Evolutionary conservation across 2,113 vertebrate species (phyloP).

Genomic region (Callipepla squamata): DNA sequence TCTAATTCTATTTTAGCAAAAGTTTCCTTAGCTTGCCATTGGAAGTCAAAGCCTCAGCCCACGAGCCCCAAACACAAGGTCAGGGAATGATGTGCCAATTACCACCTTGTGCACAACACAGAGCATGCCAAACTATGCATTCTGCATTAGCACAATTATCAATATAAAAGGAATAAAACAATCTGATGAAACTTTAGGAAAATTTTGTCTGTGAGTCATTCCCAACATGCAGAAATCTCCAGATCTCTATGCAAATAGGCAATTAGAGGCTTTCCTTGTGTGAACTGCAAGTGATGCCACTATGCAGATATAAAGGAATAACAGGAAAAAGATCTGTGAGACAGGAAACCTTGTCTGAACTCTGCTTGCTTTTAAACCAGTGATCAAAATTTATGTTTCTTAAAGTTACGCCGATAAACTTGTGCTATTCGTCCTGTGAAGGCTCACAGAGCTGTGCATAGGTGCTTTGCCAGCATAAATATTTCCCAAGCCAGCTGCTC

Average conservation of each 20-base stretch:
- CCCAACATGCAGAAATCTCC: slow-evolving; percentile 3
- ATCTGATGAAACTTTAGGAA: slow-evolving; percentile 54
- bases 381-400: background rate
- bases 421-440: slow-evolving; percentile 45
- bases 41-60: background rate
- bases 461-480: slow-evolving; percentile 57
- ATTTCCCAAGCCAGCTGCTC: slow-evolving; percentile 50
- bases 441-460: slow-evolving; percentile 29
- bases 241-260: slow-evolving; percentile 47
- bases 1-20: background rate
- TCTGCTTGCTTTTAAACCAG: background rate
- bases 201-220: slow-evolving; percentile 33
- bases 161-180: slow-evolving; percentile 44
- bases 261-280: slow-evolving; percentile 59
- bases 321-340: background rate
- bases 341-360: slow-evolving; percentile 48
- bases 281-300: slow-evolving; percentile 29
- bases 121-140: background rate
- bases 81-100: slow-evolving; percentile 15
- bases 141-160: background rate
- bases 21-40: background rate
- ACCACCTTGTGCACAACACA: slow-evolving; percentile 24
- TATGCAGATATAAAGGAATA: slow-evolving; percentile 37
- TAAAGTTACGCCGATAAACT: slow-evolving; percentile 44
- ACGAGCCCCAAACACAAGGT: background rate